These are phyloP conservation scores for Podabrus alpinus DNA, from an alignment of 2,888 invertebrate species.

Conservation along the genomic window DNA sequence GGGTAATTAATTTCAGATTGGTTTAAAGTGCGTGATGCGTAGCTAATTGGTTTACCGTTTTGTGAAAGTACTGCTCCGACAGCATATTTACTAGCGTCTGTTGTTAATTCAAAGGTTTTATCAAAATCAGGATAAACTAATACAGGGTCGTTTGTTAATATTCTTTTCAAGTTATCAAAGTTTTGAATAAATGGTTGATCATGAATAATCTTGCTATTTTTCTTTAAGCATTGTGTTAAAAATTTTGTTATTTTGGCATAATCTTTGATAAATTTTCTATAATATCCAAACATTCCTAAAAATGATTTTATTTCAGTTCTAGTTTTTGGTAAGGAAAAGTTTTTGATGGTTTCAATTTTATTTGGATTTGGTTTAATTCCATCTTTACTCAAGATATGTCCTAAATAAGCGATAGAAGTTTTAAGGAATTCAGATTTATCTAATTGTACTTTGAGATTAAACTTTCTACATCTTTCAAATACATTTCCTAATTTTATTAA, in stretches of 20 bases:
- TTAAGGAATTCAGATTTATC: conserved; percentile 5
- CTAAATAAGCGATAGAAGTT: neutral
- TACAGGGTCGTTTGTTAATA: conserved; percentile 19
- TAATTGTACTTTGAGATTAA: neutral
- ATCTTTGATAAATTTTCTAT: too few species aligned
- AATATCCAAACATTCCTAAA: conserved; percentile 5
- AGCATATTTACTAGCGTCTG: conserved; percentile 16
- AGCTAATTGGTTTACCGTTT: neutral
- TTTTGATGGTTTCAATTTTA: neutral
- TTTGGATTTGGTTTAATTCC: conserved; percentile 5
- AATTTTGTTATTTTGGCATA: conserved; percentile 4
- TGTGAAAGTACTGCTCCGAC: conserved; percentile 5
- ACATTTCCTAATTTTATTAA: neutral
- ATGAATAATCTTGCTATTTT: conserved; percentile 3
- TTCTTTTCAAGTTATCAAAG: neutral
- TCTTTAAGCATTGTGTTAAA: conserved; percentile 6
- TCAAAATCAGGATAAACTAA: conserved; percentile 28
- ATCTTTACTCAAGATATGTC: neutral
- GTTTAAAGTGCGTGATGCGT: neutral
- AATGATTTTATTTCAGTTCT: conserved; percentile 6
- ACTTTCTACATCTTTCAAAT: conserved; percentile 5
- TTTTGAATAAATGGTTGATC: neutral
- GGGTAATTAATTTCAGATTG: conserved; percentile 1
- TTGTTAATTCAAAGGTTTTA: conserved; percentile 27
- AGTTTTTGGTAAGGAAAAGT: conserved; percentile 1